Evolutionary conservation across 2,888 invertebrate species (phyloP), one percentile per base, ranked within the genome.

Genomic region (Stenchaetothrips biformis): DNA sequence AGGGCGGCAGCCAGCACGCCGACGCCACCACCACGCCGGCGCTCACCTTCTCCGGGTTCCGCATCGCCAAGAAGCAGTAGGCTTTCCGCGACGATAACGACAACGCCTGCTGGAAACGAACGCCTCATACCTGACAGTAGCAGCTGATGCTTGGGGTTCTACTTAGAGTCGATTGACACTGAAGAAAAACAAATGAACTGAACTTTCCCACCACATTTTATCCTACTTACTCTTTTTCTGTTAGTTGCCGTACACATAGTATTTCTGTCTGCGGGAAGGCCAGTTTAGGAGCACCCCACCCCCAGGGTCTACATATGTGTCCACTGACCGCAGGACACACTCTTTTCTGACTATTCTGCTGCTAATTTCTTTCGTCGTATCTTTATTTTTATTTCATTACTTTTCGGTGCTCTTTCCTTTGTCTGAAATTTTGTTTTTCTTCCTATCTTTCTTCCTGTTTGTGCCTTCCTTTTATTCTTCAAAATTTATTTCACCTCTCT

Each of bases 331-430:
- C 37, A 37, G 37, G 37, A 37, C 37, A 37, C 37, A 37, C 81
- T 86, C 84, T 85, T 86, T 87, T 67, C 87, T 88, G 74, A 80
- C 77, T 78, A 13, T 48, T 77, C 80, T 78, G 83, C 79, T 62
- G 78, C 80, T 82, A 81, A 81, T 79, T 82, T 82, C 80, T 80
- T 81, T 81, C 82, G 82, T 78, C 83, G 81, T 80, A 80, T 81
- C 27, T 79, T 81, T 79, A 81, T 13, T 79, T 27, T 80, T 25
- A 27, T 77, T 77, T 80, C 13, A 16, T 21, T 62, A 59, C 59
- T 18, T n/a, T 74, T 47, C 37, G 80, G 77, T 25, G 67, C 79
- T 37, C 82, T 81, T 80, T 82, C 82, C 48, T 79, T 81, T 80
- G 83, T 82, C 21, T 80, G 81, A 79, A 78, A 82, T 81, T 78